Conservation (phyloP, 2,113 vertebrate species). For the Vulpes vulpes region DNA sequence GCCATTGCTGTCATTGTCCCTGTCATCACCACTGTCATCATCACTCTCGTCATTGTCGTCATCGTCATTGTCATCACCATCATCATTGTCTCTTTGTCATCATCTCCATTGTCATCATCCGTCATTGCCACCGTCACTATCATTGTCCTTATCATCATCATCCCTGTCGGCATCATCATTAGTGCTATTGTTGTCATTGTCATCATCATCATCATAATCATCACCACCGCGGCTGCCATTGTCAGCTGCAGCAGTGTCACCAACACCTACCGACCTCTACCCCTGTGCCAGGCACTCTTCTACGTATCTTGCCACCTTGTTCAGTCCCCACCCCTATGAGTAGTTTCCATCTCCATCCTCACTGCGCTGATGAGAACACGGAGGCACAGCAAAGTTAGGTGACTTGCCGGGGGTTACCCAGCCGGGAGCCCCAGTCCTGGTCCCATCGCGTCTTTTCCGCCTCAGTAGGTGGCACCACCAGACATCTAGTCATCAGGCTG, state of each 20-base stretch:
- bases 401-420: neutral
- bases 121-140: neutral
- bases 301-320: rapidly evolving
- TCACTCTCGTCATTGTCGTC: neutral
- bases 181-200: neutral
- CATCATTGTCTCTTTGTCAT: neutral
- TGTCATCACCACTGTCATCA: neutral
- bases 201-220: neutral
- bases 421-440: neutral
- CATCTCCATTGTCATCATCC: neutral
- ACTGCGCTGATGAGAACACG: neutral
- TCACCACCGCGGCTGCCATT: too few relatives aligned
- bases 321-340: neutral
- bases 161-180: rapidly evolving
- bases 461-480: neutral
- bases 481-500: neutral
- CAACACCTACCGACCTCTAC: neutral
- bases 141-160: neutral
- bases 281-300: neutral
- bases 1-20: neutral
- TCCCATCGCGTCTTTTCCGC: neutral
- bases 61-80: too few relatives aligned
- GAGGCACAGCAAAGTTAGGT: neutral
- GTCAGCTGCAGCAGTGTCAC: neutral
- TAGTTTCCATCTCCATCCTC: neutral